Evolutionary conservation across 2,888 invertebrate species (phyloP), one percentile per base, ranked within the genome.

Genomic region (Apamea sordens): DNA sequence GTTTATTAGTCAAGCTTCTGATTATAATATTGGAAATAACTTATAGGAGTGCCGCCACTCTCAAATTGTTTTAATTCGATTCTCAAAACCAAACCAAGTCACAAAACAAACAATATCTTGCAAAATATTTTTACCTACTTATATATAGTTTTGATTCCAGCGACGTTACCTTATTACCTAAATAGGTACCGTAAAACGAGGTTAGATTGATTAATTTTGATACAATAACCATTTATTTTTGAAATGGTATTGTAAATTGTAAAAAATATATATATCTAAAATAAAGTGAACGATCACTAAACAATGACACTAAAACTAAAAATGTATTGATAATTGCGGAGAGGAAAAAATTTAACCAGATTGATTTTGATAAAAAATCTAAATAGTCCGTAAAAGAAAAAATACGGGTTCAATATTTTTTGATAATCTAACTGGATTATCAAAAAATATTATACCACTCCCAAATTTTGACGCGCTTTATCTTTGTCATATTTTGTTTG

Each of bases 1-100:
- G 71, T 73, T 83, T 80, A 83, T 77, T 81, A 79, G 24, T 81
- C 50, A 36, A 32, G 59, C 75, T 77, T 80, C 81, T 84, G 56
- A 72, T 36, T 21, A 63, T 28, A 24, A 56, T 32, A 69, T 28
- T 15, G 18, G 21, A 24, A 6, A 74, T 53, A 41, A 53, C 44
- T 21, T 2, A 50, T 28, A 41, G 36, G 28, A 7, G 68, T 59
- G n/a, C 15, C 28, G n/a, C 28, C 44, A 70, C n/a, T 41, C 15
- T 28, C 28, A 41, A 63, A 80, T 36, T 56, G 61, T 32, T 68
- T 44, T 50, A 50, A 72, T 24, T 67, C 1, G 6, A 61, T 36
- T 80, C 24, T 56, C 24, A 63, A 36, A 61, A 71, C 18, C 47
- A 50, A 63, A 76, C n/a, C 24, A 13, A 36, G 44, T n/a, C 24